Evolutionary conservation across 2,888 invertebrate species (phyloP).

Genomic region (Phyllotreta cruciferae): DNA sequence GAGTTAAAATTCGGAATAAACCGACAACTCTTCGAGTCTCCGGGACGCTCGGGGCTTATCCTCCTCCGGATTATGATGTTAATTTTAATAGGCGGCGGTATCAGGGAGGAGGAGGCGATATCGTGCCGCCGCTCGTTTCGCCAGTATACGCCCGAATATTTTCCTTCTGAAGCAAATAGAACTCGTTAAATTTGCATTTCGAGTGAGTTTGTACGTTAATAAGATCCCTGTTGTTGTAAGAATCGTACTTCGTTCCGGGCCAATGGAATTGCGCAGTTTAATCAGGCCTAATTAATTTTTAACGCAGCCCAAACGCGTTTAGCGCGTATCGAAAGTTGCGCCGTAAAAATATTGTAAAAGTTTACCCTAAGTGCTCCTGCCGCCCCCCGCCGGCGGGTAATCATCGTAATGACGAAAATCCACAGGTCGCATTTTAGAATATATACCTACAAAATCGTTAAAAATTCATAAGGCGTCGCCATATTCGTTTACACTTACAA

Average conservation of each 20-base stretch:
- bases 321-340: too few species aligned
- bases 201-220: conserved; percentile 12
- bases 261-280: too few species aligned
- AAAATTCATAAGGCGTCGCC: too few species aligned
- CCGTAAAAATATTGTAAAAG: too few species aligned
- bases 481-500: too few species aligned
- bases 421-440: too few species aligned
- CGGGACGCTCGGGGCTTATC: conserved; percentile 8
- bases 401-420: too few species aligned
- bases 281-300: too few species aligned
- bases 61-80: conserved; percentile 9
- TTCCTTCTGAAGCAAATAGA: conserved; percentile 13
- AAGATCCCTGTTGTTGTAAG: conserved; percentile 10
- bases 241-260: conserved; percentile 6
- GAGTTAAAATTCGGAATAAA: conserved; percentile 17
- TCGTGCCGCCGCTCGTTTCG: conserved; percentile 3
- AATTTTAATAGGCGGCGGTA: conserved; percentile 13
- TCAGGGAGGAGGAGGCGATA: conserved; percentile 5
- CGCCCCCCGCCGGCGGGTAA: too few species aligned
- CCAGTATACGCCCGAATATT: conserved; percentile 16
- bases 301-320: too few species aligned
- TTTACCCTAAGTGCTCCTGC: too few species aligned
- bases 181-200: conserved; percentile 27
- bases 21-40: conserved; percentile 10
- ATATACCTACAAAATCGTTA: too few species aligned